Evolutionary conservation across 1,140 invertebrate species (phyloP).

Genomic region (Leptinotarsa lineolata): DNA sequence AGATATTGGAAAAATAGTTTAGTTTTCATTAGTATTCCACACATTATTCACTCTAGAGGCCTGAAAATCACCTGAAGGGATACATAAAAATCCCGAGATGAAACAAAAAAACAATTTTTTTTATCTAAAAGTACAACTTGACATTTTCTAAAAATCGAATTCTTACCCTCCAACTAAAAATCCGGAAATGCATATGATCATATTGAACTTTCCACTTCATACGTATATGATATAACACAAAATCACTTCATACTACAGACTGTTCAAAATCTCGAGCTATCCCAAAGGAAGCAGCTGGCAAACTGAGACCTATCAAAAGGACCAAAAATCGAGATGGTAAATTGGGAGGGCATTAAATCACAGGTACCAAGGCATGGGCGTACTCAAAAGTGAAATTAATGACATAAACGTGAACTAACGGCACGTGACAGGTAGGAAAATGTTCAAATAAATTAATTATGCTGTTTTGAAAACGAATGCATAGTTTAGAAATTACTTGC

Average conservation of each 20-base stretch:
- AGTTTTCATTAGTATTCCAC: no score
- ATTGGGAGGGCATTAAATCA: slow-evolving; percentile 47
- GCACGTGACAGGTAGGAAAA: no score
- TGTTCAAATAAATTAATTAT: no score
- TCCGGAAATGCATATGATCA: slow-evolving; percentile 71
- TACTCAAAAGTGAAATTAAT: slow-evolving; percentile 5
- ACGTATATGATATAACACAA: slow-evolving; percentile 2
- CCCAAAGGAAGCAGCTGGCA: slow-evolving; percentile 46
- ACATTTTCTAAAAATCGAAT: not conserved
- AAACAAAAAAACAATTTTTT: slow-evolving; percentile 22
- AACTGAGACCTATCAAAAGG: slow-evolving; percentile 40
- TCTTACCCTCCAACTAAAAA: slow-evolving; percentile 66
- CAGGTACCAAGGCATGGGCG: slow-evolving; percentile 46
- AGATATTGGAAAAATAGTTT: no score
- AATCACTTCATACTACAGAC: slow-evolving; percentile 20
- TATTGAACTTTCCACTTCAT: slow-evolving; percentile 42
- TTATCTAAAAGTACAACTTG: no score
- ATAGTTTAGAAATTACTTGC: no score
- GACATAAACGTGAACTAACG: no score
- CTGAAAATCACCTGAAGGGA: no score
- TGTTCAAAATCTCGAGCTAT: slow-evolving; percentile 33
- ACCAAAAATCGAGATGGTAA: slow-evolving; percentile 47
- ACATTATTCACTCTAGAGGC: no score
- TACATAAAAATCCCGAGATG: not conserved
- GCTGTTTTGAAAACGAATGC: no score